phyloP scores from a whole-genome alignment of 2,113 vertebrate species.

The Odocoileus virginianus region DNA sequence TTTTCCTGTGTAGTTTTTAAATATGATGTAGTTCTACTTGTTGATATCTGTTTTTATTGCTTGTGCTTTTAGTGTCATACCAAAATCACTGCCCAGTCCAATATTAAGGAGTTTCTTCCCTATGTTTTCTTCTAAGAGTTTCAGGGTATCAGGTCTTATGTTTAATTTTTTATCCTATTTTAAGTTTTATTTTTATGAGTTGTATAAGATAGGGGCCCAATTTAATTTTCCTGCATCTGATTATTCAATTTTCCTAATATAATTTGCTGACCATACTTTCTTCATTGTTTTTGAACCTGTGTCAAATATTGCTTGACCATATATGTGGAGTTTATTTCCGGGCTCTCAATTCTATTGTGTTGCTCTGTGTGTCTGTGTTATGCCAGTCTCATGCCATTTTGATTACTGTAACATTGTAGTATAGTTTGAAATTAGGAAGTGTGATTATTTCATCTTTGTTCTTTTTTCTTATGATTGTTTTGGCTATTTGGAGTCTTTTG shows the following conservation, averaged over 20 bases:
- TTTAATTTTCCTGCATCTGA: neutral
- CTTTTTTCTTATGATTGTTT: neutral
- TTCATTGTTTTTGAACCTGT: neutral
- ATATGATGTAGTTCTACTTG: neutral
- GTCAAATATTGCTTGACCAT: neutral
- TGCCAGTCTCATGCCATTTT: neutral
- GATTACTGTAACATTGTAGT: neutral
- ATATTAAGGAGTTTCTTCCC: neutral
- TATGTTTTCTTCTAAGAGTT: neutral
- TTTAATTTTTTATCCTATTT: neutral
- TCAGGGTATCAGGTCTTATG: neutral
- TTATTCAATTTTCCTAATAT: neutral
- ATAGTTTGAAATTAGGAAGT: neutral
- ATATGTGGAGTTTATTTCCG: neutral
- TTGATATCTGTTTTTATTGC: neutral
- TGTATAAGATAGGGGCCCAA: neutral
- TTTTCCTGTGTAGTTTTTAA: neutral
- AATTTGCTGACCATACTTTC: neutral
- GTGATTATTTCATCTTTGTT: neutral
- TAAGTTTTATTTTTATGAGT: neutral
- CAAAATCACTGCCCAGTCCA: neutral
- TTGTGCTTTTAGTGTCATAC: neutral
- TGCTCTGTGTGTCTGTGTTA: neutral
- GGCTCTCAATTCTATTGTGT: neutral
- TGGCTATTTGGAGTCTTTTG: neutral